These are phyloP conservation scores for Gasteruption jaculator DNA, from an alignment of 2,888 invertebrate species.

Conservation along the genomic window DNA sequence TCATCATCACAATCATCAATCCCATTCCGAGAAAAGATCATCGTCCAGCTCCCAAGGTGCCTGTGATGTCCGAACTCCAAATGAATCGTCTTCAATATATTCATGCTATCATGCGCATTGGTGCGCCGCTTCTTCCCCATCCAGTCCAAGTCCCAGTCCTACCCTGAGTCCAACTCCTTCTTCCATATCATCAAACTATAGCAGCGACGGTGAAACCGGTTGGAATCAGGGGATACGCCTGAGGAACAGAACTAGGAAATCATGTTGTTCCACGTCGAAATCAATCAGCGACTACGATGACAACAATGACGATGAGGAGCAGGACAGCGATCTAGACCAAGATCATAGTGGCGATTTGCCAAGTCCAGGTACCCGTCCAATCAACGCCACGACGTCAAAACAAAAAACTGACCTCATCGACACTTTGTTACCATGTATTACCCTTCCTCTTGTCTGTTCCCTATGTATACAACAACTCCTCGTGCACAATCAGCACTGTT, in stretches of 20 bases:
- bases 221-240: slow-evolving; percentile 24
- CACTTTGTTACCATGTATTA: slow-evolving; percentile 18
- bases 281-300: slow-evolving; percentile 20
- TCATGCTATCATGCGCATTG: slow-evolving; percentile 49
- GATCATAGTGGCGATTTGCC: slow-evolving; percentile 46
- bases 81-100: slow-evolving; percentile 42
- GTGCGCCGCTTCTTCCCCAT: slow-evolving; percentile 45
- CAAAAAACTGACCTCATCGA: too few relatives aligned
- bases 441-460: too few relatives aligned
- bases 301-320: slow-evolving; percentile 30
- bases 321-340: slow-evolving; percentile 43
- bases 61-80: slow-evolving; percentile 36
- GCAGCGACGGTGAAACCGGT: slow-evolving; percentile 40
- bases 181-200: slow-evolving; percentile 40
- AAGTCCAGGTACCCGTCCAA: slow-evolving; percentile 50
- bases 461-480: too few relatives aligned
- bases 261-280: slow-evolving; percentile 19
- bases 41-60: slow-evolving; percentile 38
- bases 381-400: slow-evolving; percentile 28
- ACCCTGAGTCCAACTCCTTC: slow-evolving; percentile 42
- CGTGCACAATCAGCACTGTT: too few relatives aligned
- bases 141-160: slow-evolving; percentile 39
- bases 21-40: slow-evolving; percentile 44
- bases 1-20: slow-evolving; percentile 26
- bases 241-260: slow-evolving; percentile 23